Evolutionary conservation across 2,888 invertebrate genomes (phyloP).

Genomic region (Philhelius pedissequus): DNA sequence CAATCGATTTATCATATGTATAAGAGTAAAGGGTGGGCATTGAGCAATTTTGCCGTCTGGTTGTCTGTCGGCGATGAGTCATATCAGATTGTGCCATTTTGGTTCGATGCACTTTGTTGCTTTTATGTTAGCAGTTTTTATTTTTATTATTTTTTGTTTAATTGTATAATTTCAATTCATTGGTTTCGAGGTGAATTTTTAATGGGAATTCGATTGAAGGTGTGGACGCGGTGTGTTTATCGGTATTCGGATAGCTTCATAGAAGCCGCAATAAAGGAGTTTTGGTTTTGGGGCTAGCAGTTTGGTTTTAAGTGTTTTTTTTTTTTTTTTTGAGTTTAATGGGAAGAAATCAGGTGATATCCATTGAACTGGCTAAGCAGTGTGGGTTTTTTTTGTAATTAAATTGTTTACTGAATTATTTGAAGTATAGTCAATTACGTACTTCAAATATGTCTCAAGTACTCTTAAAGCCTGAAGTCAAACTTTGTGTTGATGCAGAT

Average conservation of each 20-base stretch:
- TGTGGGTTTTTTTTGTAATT: neutral
- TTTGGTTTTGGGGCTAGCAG: neutral
- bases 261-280: slow-evolving; percentile 34
- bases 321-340: no score
- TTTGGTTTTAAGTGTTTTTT: neutral
- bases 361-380: neutral
- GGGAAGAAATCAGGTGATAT: neutral
- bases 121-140: slow-evolving; percentile 24
- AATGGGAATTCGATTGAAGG: slow-evolving; percentile 31
- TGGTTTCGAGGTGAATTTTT: slow-evolving; percentile 44
- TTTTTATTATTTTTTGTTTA: neutral
- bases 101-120: slow-evolving; percentile 63
- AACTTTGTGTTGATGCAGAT: no score
- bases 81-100: slow-evolving; percentile 63
- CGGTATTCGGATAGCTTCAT: slow-evolving; percentile 31
- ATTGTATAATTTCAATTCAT: slow-evolving; percentile 10
- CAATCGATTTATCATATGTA: slow-evolving; percentile 67
- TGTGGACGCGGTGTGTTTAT: slow-evolving; percentile 23
- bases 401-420: neutral
- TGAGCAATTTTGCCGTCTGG: slow-evolving; percentile 58
- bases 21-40: slow-evolving; percentile 63
- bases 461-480: no score
- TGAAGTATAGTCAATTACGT: no score
- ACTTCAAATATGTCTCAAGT: no score
- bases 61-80: slow-evolving; percentile 62